Conservation (phyloP, 1,140 invertebrate species). For the Hirudo medicinalis region DNA sequence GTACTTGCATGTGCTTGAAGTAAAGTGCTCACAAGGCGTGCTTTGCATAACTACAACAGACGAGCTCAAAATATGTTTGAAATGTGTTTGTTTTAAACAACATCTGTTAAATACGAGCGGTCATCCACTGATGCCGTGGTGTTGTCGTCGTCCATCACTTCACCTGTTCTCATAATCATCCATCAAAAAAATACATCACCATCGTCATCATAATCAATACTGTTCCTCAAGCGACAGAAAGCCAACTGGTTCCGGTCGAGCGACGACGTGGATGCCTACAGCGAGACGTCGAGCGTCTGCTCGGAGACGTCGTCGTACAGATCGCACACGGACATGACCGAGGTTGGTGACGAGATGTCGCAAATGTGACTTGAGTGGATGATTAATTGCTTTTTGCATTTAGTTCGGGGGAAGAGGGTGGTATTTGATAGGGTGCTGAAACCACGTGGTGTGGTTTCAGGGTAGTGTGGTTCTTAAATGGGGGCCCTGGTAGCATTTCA, state of each 20-base stretch:
- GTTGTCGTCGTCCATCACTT: not conserved
- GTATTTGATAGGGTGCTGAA: too few relatives aligned
- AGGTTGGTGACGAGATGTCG: not conserved
- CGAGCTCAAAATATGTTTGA: too few relatives aligned
- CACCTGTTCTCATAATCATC: not conserved
- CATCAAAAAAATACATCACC: not conserved
- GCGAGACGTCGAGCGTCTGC: conserved; percentile 84
- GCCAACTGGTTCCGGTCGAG: not conserved
- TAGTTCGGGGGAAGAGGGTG: not conserved
- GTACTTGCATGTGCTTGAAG: too few relatives aligned
- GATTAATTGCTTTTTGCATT: not conserved
- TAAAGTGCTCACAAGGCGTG: too few relatives aligned
- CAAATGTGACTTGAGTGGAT: not conserved
- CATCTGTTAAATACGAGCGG: too few relatives aligned
- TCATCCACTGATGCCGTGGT: too few relatives aligned
- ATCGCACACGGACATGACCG: conserved; percentile 45
- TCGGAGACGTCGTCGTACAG: conserved; percentile 71
- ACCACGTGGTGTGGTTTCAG: too few relatives aligned
- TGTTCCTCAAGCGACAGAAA: not conserved
- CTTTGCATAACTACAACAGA: too few relatives aligned
- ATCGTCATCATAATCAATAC: too few relatives aligned
- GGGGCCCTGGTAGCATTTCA: too few relatives aligned
- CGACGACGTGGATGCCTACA: conserved; percentile 45
- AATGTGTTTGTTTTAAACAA: too few relatives aligned
- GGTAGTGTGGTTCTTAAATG: too few relatives aligned